These are phyloP conservation scores for Sakesphorus luctuosus DNA, from an alignment of 2,113 vertebrate species.

Conservation along the genomic window DNA sequence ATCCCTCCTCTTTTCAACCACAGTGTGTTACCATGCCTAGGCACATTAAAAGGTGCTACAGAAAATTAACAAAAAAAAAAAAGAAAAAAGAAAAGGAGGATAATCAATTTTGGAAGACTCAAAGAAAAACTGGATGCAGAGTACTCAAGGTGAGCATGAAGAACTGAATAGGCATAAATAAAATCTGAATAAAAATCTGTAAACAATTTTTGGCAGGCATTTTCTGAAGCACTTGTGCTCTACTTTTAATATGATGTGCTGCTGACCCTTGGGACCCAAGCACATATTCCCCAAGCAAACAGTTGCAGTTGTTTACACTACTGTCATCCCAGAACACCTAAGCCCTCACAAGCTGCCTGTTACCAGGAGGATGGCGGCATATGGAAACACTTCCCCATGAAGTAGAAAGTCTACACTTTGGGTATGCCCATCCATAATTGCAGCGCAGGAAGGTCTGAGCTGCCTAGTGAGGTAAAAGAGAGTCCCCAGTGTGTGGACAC, in stretches of 20 bases:
- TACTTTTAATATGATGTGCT: background rate
- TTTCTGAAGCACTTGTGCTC: background rate
- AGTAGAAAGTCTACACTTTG: background rate
- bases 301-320: accelerated
- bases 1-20: background rate
- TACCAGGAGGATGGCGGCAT: accelerated
- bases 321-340: background rate
- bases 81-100: background rate
- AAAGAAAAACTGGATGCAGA: background rate
- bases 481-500: background rate
- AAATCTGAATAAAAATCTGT: background rate
- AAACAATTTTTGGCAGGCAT: background rate
- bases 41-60: background rate
- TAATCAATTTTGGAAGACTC: background rate
- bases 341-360: background rate
- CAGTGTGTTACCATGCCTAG: background rate
- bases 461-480: background rate
- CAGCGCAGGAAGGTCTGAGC: background rate
- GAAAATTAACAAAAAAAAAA: background rate
- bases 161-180: background rate
- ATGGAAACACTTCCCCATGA: background rate
- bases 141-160: background rate
- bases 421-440: background rate
- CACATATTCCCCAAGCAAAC: background rate
- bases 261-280: background rate